Evolutionary conservation across 2,113 vertebrate species (phyloP), one percentile per base, ranked within the genome.

Genomic region (Oryzias javanicus): DNA sequence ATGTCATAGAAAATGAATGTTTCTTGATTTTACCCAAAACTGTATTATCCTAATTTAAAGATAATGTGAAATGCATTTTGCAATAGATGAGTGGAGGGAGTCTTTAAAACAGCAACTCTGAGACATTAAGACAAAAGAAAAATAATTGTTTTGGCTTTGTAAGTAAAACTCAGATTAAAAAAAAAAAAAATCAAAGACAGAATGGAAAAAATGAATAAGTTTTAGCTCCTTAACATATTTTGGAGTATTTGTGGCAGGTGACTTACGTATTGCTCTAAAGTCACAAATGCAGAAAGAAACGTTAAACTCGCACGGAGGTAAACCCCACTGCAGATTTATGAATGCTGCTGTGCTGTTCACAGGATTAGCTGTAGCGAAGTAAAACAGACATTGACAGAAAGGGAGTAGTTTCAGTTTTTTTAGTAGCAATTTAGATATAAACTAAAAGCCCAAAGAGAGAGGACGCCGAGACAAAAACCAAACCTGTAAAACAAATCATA

Each of bases 401-500:
- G 35, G 17, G 20, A 72, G 60, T 16, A 61, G 46, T 59, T 64
- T 64, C 4, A 41, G 45, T 61, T 72, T 79, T 73, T 49, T 45
- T 65, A 64, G 40, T 46, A n/a, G 17, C 42, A 62, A 58, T 72
- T 63, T 63, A 49, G 27, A 49, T 56, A 64, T 81, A 66, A 80
- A 55, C 57, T 25, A 10, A 49, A 20, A 71, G 68, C 53, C 44
- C 0, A 69, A 35, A 12, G 59, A 49, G 68, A 75, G 54, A 69
- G 54, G 59, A 71, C 59, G 52, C 54, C 1, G 64, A 77, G 60
- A 78, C 68, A 80, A 81, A 68, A 29, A 49, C 55, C 70, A 55
- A 62, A 66, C 54, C 52, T 20, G 1, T 49, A 29, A 70, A 67
- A 65, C 49, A 56, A 56, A 76, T 64, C 18, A 73, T 4, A 12